A percentile compares a stretch with the other conserved stretches of the same genome.
Evolutionary conservation across 2,888 invertebrate genomes (phyloP).

Genomic region (Dicycla oo): DNA sequence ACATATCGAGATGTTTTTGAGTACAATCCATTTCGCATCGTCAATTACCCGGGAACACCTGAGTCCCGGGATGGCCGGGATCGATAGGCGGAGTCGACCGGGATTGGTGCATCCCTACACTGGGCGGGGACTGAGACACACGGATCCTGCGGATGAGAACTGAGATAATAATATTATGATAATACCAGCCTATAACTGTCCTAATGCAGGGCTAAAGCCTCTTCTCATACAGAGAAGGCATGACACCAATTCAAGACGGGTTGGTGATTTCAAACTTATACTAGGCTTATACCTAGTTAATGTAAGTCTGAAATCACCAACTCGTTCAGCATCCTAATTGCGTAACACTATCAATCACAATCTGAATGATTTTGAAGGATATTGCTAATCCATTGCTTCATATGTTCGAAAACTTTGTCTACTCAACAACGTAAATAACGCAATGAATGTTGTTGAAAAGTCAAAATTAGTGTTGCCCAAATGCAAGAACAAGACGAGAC

Average conservation of each 20-base stretch:
- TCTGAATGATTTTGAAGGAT: too few species aligned
- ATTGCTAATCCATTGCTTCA: too few species aligned
- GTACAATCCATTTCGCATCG: slow-evolving; percentile 65
- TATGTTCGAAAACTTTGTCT: too few species aligned
- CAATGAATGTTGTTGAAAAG: too few species aligned
- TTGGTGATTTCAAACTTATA: neutral
- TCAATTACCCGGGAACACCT: slow-evolving; percentile 84
- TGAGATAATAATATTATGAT: neutral
- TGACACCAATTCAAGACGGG: neutral
- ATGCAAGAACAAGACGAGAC: too few species aligned
- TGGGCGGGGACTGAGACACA: slow-evolving; percentile 74
- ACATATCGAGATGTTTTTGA: slow-evolving; percentile 62
- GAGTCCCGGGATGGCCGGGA: slow-evolving; percentile 75
- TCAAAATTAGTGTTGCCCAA: too few species aligned
- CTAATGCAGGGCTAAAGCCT: neutral
- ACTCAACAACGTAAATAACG: too few species aligned
- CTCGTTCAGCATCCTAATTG: too few species aligned
- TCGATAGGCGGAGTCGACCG: slow-evolving; percentile 82
- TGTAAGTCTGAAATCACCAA: neutral
- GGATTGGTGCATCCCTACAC: slow-evolving; percentile 75
- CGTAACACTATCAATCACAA: too few species aligned
- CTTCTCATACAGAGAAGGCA: neutral
- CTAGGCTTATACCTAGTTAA: too few species aligned
- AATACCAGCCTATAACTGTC: neutral
- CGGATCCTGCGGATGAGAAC: slow-evolving; percentile 69